A percentile compares a stretch with the other conserved stretches of the same genome.
phyloP scores from a whole-genome alignment of 2,888 invertebrate species.

The Nineta flava region DNA sequence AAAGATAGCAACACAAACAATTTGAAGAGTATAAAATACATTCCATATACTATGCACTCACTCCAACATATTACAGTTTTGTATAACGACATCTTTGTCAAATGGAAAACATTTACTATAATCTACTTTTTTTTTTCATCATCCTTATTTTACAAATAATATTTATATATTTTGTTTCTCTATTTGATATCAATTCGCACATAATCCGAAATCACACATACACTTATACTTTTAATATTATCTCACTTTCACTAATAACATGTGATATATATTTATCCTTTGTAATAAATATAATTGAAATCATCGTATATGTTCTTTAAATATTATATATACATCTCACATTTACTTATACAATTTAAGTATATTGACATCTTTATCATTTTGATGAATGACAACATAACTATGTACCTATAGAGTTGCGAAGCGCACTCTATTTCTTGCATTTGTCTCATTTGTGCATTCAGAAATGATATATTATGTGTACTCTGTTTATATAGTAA shows the following conservation, averaged over 20 bases:
- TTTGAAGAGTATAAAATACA: too few relatives aligned
- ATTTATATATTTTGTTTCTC: not conserved
- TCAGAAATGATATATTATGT: not conserved
- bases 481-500: not conserved
- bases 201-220: not conserved
- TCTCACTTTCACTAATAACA: not conserved
- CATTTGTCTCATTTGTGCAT: not conserved
- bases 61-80: not conserved
- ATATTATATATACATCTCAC: not conserved
- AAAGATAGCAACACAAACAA: too few relatives aligned
- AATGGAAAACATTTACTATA: not conserved
- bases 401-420: not conserved
- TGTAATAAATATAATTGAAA: not conserved
- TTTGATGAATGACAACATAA: not conserved
- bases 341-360: not conserved
- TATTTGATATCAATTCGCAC: not conserved
- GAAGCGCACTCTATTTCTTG: conserved; percentile 1
- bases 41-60: not conserved
- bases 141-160: not conserved
- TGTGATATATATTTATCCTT: not conserved
- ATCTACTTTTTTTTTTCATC: not conserved
- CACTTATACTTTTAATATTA: not conserved
- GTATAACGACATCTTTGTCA: not conserved
- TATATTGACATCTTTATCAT: not conserved
- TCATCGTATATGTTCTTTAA: not conserved